phyloP scores from a whole-genome alignment of 2,888 invertebrate species.

The Diabrotica balteata region DNA sequence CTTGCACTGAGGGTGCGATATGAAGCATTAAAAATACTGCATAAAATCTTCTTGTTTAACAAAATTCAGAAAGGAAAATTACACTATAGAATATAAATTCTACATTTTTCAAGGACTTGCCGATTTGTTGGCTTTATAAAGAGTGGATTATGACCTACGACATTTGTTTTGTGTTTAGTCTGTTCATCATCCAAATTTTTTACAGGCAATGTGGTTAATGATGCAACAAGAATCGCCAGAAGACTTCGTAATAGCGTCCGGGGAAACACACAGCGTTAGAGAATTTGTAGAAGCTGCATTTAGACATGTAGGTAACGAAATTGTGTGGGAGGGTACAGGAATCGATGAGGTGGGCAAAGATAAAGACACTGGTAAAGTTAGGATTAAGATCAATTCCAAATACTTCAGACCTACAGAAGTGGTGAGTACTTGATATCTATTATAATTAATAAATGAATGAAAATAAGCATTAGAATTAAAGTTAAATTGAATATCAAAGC shows the following conservation, averaged over 20 bases:
- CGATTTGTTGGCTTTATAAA: too few relatives aligned
- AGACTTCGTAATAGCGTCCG: slow-evolving; percentile 97
- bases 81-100: too few relatives aligned
- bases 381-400: slow-evolving; percentile 90
- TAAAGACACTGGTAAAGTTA: slow-evolving; percentile 73
- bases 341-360: slow-evolving; percentile 80
- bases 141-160: too few relatives aligned
- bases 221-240: slow-evolving; percentile 90
- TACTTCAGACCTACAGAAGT: slow-evolving; percentile 99
- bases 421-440: slow-evolving; percentile 64
- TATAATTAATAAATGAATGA: neutral
- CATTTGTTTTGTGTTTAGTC: too few relatives aligned
- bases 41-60: too few relatives aligned
- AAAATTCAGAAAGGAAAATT: too few relatives aligned
- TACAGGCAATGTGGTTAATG: slow-evolving; percentile 99
- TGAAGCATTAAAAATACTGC: too few relatives aligned
- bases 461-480: too few relatives aligned
- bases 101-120: too few relatives aligned
- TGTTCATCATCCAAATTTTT: neutral
- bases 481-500: too few relatives aligned
- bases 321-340: slow-evolving; percentile 89
- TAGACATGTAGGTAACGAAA: slow-evolving; percentile 77
- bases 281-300: slow-evolving; percentile 97
- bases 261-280: slow-evolving; percentile 91
- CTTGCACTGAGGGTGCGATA: too few relatives aligned